Base-by-base conservation (phyloP, 2,888 invertebrate species). In the Callyntrura sp. region DNA sequence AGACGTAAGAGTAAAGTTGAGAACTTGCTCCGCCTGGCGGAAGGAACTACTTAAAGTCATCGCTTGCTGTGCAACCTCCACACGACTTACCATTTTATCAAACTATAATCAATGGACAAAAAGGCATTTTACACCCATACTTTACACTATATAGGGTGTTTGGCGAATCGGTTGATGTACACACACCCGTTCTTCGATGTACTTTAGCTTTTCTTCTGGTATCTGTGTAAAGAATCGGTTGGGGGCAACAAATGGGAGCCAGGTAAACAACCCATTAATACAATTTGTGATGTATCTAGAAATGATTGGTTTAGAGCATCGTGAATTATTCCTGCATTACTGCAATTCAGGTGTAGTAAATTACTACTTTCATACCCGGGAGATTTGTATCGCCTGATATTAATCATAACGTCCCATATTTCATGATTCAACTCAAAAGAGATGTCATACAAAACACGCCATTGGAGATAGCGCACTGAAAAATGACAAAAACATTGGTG, bases 391-490 rank as follows among this genome's bases (percentile, higher is more conserved):
- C 88, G 60, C 35, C 17, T 73, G 14, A 88, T 51, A 14, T 62
- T 17, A 0, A 60, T 73, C 60, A 82, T 76, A 5, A 73, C n/a
- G 11, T 45, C 51, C 20, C 14, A 14, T 0, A 43, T 60, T 28
- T 73, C 17, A 1, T 62, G 23, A 51, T 76, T 51, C 3, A 88
- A 25, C 0, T 88, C 83, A n/a, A 65, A 51, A 0, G 83, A 28
- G 0, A 83, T 6, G 0, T 4, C 1, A 12, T 62, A 28, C 11
- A 88, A 76, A n/a, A 88, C 17, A 12, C 88, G 57, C 88, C 88
- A 88, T 35, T 88, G 88, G 11, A 88, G 82, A 43, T 88, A 88
- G 12, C 88, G 20, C 55, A 83, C 83, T 85, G 1, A 68, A 68
- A 35, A 6, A 4, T 6, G 5, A 70, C 9, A 28, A 65, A 20